Base-by-base conservation (phyloP, 2,888 invertebrate genomes). In the Napeogenes inachia region DNA sequence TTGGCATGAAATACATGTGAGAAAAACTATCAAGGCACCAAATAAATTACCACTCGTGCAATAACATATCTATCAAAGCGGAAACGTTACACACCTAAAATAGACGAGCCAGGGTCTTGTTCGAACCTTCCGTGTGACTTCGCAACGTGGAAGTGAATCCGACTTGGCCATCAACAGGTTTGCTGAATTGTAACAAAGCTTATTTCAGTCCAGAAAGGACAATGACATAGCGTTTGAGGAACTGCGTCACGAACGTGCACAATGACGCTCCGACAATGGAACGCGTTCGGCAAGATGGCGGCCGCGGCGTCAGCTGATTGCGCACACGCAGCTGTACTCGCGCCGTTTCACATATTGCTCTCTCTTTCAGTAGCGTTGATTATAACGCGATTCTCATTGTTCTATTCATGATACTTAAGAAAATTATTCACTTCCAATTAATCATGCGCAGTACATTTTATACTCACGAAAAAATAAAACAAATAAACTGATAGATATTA, bases 251-350 rank as follows among this genome's bases (percentile, higher is more conserved):
- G 74, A 73, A 75, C 78, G 73, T 72, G 77, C 78, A 83, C 80
- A 83, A 82, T 89, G 89, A 89, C 89, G 89, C 85, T 76, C 76
- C 82, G 75, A 83, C 79, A 82, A 81, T 80, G 76, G 77, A 78
- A 74, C 83, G 82, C 85, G 81, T 83, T 84, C 78, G 75, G 81
- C 84, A 90, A 90, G 85, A 90, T 90, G 89, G 89, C 89, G 77
- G 87, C 78, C 82, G 78, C 76, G 71, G 63, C 84, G 86, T 89
- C 90, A 90, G 90, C 90, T 90, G 90, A 89, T 89, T 76, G 72
- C 69, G 87, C 83, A 84, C 87, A 82, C 81, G 83, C 87, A 86
- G 84, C 84, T 86, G 84, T 81, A 75, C 72, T 60, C 73, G 68
- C 60, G 68, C 68, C 71, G 71, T 71, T 70, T 70, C 70, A 71